Base-by-base conservation (phyloP, 2,888 invertebrate species). In the Megastigmus dorsalis region DNA sequence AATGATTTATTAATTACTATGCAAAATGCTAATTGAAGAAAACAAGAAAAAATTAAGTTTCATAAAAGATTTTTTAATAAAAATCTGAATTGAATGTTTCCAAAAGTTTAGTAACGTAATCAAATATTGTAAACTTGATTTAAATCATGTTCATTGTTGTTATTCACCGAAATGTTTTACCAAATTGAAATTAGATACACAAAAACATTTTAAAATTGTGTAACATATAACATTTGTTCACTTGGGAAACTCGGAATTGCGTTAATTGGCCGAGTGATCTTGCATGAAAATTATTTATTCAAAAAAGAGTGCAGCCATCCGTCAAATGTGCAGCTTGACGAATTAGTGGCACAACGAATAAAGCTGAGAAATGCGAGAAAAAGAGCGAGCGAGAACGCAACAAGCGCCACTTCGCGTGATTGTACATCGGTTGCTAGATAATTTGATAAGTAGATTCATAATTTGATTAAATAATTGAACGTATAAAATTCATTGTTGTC, bases 401-500 rank as follows among this genome's bases (percentile, higher is more conserved):
- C 3, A 9, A 23, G 7, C 10, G 20, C 2, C 20, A 23, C 38
- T 33, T 38, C 13, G 38, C 38, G 38, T 38, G 6, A 13, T 38
- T 38, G 13, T 33, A n/a, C 38, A 38, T 38, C 38, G 38, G 6
- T 38, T n/a, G n/a, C n/a, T n/a, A n/a, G n/a, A n/a, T n/a, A n/a
- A n/a, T n/a, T n/a, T n/a, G n/a, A n/a, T n/a, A n/a, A n/a, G n/a
- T n/a, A n/a, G n/a, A n/a, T 41, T 41, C 13, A 50, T n/a, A 28
- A 1, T 45, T 26, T 3, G 30, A 26, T 23, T 45, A 26, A 59
- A 23, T 26, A 4, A 50, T 41, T 43, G 55, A 63, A 68, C 18
- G 45, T 63, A 48, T 10, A 63, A 54, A 60, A 36, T 33, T 26
- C 7, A 55, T 33, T 55, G 26, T 52, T 41, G 59, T 52, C 43